Evolutionary conservation across 2,888 invertebrate genomes (phyloP), one percentile per base, ranked within the genome.

Genomic region (Rhodophaea formosa): DNA sequence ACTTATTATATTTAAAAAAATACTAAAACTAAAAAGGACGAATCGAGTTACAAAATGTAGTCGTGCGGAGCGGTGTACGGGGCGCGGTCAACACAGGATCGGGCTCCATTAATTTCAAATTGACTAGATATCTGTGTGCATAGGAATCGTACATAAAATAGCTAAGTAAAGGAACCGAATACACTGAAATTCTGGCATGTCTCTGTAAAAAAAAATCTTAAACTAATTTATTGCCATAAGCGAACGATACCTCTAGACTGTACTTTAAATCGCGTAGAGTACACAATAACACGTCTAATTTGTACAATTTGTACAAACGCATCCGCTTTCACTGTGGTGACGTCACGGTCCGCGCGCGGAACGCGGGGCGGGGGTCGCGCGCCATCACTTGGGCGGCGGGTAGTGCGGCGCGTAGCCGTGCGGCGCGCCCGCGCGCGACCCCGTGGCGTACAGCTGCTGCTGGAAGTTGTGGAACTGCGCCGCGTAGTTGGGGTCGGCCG

Each of bases 391-490:
- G 83, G 82, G 72, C 78, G 86, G 89, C 75, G 84, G 86, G 81
- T 90, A 89, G 88, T 87, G 59, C 89, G 88, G 79, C 59, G 90
- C 88, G 79, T 91, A 90, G 57, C 79, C 80, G 74, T 88, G 91
- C 64, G 91, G 91, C 69, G 83, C 88, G 54, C 91, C 86, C 16
- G 83, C 88, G 57, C 91, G 78, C 63, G 80, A 84, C 44, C 91
- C 91, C 53, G 97, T 98, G 62, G 98, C 97, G 86, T 98, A 98
- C 69, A 98, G 89, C 86, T 97, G 97, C 84, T 98, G 98, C 81
- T 98, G 98, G 92, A 98, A 98, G 89, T 97, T 97, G 88, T 97
- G 97, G 92, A 96, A 98, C 92, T 97, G 97, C 85, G 97, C 97
- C 76, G 97, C 97, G 91, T 98, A 98, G 82, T 96, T 97, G 12